Evolutionary conservation across 2,888 invertebrate genomes (phyloP).

Genomic region (Linnaemya vulpina): DNA sequence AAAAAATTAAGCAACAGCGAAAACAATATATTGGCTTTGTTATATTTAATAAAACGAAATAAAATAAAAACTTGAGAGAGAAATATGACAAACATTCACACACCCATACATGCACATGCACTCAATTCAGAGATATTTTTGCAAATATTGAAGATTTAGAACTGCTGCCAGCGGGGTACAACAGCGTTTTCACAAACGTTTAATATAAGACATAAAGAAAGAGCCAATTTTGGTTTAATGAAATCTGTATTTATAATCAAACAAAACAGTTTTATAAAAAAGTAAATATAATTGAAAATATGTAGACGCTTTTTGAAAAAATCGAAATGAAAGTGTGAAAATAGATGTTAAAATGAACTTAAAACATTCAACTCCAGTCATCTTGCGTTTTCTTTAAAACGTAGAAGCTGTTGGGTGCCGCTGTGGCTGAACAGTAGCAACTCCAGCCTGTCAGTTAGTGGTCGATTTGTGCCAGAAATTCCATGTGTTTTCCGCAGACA

Average conservation of each 20-base stretch:
- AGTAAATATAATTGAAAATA: too few relatives aligned
- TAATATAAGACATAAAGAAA: slow-evolving; percentile 32
- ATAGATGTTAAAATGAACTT: too few relatives aligned
- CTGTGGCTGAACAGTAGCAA: too few relatives aligned
- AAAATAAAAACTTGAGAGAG: slow-evolving; percentile 18
- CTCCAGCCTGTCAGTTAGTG: too few relatives aligned
- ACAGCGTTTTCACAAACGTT: background rate
- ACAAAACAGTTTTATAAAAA: slow-evolving; percentile 15
- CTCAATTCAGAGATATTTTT: background rate
- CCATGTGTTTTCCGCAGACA: too few relatives aligned
- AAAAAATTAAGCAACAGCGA: slow-evolving; percentile 13
- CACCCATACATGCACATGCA: background rate
- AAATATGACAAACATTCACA: slow-evolving; percentile 53
- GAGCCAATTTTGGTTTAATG: slow-evolving; percentile 59
- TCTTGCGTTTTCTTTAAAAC: too few relatives aligned
- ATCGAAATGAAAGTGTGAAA: too few relatives aligned
- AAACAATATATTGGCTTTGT: slow-evolving; percentile 43
- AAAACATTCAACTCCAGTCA: too few relatives aligned
- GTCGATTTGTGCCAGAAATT: too few relatives aligned
- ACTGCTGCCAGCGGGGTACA: background rate
- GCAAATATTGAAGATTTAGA: background rate
- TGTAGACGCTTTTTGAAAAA: too few relatives aligned
- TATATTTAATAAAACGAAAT: slow-evolving; percentile 8
- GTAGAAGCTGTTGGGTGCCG: too few relatives aligned
- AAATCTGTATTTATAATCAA: slow-evolving; percentile 67